phyloP scores from a whole-genome alignment of 2,797 vertebrate genomes.

The Rhinophrynus dorsalis region DNA sequence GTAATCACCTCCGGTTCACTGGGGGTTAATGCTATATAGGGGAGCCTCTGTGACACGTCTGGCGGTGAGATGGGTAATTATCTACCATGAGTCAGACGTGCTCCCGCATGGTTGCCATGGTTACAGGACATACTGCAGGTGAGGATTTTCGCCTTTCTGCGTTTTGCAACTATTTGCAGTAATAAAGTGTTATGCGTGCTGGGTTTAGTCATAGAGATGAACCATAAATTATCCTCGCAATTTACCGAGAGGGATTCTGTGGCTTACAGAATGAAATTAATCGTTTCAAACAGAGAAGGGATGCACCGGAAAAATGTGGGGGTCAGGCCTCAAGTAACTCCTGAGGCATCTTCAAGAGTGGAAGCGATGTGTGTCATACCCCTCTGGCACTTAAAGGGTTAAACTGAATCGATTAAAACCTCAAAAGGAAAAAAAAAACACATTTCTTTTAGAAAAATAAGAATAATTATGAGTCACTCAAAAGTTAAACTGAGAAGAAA shows the following conservation, averaged over 20 bases:
- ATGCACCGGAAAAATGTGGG: too few relatives aligned
- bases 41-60: constrained; percentile 38
- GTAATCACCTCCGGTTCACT: not conserved
- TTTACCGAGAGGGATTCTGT: not conserved
- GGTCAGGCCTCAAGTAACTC: too few relatives aligned
- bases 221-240: constrained; percentile 19
- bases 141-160: constrained; percentile 32
- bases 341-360: too few relatives aligned
- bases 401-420: too few relatives aligned
- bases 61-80: constrained; percentile 42
- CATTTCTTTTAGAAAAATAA: not conserved
- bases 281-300: too few relatives aligned
- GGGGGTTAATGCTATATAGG: constrained; percentile 39
- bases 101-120: constrained; percentile 33
- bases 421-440: too few relatives aligned
- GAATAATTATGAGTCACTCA: too few relatives aligned
- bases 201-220: constrained; percentile 12
- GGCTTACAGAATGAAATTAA: too few relatives aligned
- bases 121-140: constrained; percentile 40
- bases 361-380: too few relatives aligned
- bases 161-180: constrained; percentile 30
- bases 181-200: constrained; percentile 32
- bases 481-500: too few relatives aligned
- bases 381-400: too few relatives aligned
- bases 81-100: constrained; percentile 35